phyloP scores from a whole-genome alignment of 2,797 vertebrate species.

The Scomberomorus guttatus region DNA sequence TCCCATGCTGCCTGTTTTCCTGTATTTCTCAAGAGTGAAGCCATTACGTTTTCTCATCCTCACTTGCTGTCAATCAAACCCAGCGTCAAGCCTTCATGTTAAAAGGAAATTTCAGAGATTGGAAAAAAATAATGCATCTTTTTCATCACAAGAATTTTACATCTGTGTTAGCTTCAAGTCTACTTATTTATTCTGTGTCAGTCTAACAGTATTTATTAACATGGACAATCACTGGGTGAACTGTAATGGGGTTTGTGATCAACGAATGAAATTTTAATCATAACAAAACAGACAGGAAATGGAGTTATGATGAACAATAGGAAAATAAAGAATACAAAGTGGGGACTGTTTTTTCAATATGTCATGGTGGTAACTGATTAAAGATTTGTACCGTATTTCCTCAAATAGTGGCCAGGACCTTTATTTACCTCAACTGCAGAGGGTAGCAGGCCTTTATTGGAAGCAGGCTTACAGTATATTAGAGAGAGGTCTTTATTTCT shows the following conservation, averaged over 20 bases:
- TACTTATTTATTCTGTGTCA: slow-evolving; percentile 25
- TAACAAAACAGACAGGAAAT: slow-evolving; percentile 21
- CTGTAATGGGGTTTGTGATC: slow-evolving; percentile 20
- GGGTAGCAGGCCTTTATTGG: too few species aligned
- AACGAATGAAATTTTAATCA: slow-evolving; percentile 29
- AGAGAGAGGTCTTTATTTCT: too few species aligned
- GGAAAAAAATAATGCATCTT: slow-evolving; percentile 6
- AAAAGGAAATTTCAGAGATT: slow-evolving; percentile 19
- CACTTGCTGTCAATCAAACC: slow-evolving; percentile 49
- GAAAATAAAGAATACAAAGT: slow-evolving; percentile 4
- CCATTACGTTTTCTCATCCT: slow-evolving; percentile 52
- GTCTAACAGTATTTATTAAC: slow-evolving; percentile 3
- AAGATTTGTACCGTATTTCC: neutral
- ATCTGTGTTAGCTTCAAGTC: neutral
- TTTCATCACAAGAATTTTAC: neutral
- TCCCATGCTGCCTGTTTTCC: slow-evolving; percentile 51
- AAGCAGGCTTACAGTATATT: too few species aligned
- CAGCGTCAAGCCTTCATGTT: slow-evolving; percentile 14
- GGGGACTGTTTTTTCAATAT: neutral
- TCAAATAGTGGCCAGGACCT: too few species aligned
- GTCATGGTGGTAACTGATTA: neutral
- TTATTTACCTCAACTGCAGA: too few species aligned
- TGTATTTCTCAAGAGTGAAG: slow-evolving; percentile 55
- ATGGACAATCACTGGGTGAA: slow-evolving; percentile 7
- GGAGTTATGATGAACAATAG: neutral